Base-by-base conservation (phyloP, 2,797 vertebrate species). In the Lutjanus campechanus region DNA sequence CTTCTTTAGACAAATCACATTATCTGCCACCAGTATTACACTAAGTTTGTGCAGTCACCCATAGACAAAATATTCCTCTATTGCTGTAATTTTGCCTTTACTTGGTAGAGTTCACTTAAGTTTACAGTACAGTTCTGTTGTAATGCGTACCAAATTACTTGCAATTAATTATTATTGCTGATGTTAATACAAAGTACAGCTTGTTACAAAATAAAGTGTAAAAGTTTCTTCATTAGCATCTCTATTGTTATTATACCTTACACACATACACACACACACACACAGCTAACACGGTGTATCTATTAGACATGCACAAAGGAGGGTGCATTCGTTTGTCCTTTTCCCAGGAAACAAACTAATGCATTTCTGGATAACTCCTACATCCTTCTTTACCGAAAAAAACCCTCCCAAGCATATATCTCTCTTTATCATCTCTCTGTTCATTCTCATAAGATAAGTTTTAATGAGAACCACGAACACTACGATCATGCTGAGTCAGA, bases 401-500 rank as follows among this genome's bases (percentile, higher is more conserved):
- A 46, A 46, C 12, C 44, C 2, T 59, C 5, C 25, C 55, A n/a
- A 13, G n/a, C 19, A 13, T 40, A 8, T 50, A 51, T 60, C 50
- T 69, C 9, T 70, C 64, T 58, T 59, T 7, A 61, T 67, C 47
- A 61, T 41, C 29, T 49, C 40, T 44, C 25, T 25, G 44, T 67
- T 74, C 29, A 40, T 64, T 75, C 36, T 70, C 19, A 59, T 58
- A 22, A 84, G 47, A 76, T 17, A 63, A n/a, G n/a, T 81, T 89
- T 85, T 85, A 84, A 86, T 69, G 56, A 82, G 58, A 65, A 12
- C 65, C 66, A 55, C 9, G 19, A 81, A 65, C 68, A 58, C 20
- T 66, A 36, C 47, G 81, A 83, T 84, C 65, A 73, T 49, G 59
- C 73, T 84, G 85, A 84, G 46, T 81, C 62, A 10, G 56, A 67